A percentile compares a stretch with the other conserved stretches of the same genome.
Conservation (phyloP, 1,140 invertebrate species). For the Ptiloglossa arizonensis region DNA sequence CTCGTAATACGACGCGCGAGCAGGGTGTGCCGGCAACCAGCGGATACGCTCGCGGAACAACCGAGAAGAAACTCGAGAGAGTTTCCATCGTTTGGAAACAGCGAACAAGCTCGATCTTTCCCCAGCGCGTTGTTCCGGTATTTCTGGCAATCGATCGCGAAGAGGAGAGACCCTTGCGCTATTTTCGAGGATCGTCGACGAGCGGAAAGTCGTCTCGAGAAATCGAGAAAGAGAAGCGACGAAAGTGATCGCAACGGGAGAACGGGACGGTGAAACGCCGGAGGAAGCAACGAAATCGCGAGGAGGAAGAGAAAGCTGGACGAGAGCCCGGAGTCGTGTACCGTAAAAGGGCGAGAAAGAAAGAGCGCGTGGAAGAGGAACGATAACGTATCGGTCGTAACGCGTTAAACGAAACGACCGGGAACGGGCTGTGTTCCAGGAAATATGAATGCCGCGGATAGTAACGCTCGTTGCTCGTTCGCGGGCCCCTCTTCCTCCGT, state of each 20-base stretch:
- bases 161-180: background rate
- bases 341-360: too few species aligned
- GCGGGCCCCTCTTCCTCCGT: background rate
- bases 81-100: too few species aligned
- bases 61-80: background rate
- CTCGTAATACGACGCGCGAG: slow-evolving; percentile 51
- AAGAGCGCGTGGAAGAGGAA: background rate
- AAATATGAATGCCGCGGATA: slow-evolving; percentile 50
- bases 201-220: background rate
- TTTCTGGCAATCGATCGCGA: background rate
- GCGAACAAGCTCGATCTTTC: too few species aligned
- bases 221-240: background rate
- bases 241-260: background rate
- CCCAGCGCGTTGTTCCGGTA: too few species aligned
- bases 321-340: background rate
- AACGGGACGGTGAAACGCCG: background rate
- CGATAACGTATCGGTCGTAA: slow-evolving; percentile 43
- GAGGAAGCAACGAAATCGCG: background rate
- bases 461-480: slow-evolving; percentile 35
- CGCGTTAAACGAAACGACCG: slow-evolving; percentile 45
- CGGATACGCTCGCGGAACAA: slow-evolving; percentile 17
- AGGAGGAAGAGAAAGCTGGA: background rate
- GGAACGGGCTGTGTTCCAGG: slow-evolving; percentile 32
- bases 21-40: slow-evolving; percentile 59
- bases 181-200: background rate